Conservation (phyloP, 1,140 invertebrate species). For the Contarinia nasturtii region DNA sequence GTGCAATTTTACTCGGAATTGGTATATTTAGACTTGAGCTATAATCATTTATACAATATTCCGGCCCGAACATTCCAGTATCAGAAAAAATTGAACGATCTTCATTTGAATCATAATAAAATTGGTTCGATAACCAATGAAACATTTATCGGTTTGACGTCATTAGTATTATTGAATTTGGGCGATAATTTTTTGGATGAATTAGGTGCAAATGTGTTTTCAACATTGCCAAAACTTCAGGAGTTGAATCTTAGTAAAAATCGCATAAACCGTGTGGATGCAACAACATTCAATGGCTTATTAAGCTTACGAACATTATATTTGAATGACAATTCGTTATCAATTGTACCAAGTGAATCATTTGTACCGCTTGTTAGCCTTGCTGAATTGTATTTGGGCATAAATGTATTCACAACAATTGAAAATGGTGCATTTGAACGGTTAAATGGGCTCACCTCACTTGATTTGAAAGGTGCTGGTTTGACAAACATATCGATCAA, state of each 20-base stretch:
- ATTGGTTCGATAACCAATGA: conserved; percentile 50
- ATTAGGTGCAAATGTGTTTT: conserved; percentile 49
- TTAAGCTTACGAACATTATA: conserved; percentile 48
- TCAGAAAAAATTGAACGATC: conserved; percentile 51
- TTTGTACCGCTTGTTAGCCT: conserved; percentile 44
- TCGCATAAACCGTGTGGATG: conserved; percentile 54
- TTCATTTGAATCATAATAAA: conserved; percentile 62
- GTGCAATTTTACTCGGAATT: conserved; percentile 66
- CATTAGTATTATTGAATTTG: conserved; percentile 51
- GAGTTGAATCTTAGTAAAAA: conserved; percentile 68
- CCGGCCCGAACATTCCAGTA: conserved; percentile 49
- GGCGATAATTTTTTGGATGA: conserved; percentile 58
- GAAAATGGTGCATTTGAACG: conserved; percentile 53
- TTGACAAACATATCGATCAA: conserved; percentile 46
- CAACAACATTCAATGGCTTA: conserved; percentile 54
- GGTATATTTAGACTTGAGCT: conserved; percentile 56
- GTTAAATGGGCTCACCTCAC: conserved; percentile 44
- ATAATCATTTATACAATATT: conserved; percentile 55
- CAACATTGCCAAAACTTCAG: conserved; percentile 45
- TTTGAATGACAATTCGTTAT: conserved; percentile 61
- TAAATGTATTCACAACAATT: conserved; percentile 50
- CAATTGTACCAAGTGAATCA: conserved; percentile 43
- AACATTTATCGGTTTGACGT: conserved; percentile 55
- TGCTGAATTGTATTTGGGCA: conserved; percentile 59
- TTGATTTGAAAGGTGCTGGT: conserved; percentile 55